Evolutionary conservation across 2,888 invertebrate genomes (phyloP).

Genomic region (Hetaerina titia): DNA sequence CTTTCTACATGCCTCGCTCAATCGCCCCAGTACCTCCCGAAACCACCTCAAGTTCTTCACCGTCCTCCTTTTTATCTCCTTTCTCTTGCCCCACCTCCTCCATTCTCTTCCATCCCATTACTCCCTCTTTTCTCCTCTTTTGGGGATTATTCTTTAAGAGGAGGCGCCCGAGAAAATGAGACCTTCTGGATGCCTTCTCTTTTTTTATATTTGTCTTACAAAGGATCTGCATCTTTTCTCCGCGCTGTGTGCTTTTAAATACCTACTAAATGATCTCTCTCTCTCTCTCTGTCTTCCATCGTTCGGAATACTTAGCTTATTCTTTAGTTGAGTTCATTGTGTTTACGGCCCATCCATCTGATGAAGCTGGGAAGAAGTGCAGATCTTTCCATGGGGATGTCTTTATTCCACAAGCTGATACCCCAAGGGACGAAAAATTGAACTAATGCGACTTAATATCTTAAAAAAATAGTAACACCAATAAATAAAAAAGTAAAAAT

Average conservation of each 20-base stretch:
- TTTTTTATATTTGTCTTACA: background rate
- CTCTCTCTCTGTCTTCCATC: background rate
- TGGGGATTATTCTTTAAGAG: conserved; percentile 1
- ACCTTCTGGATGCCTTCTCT: background rate
- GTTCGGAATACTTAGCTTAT: background rate
- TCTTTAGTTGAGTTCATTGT: background rate
- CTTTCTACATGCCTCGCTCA: background rate
- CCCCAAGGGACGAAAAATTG: too few species aligned
- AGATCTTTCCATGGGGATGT: too few species aligned
- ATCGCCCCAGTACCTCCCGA: background rate
- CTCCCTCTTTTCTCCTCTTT: background rate
- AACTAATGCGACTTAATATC: too few species aligned
- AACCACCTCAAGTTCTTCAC: background rate
- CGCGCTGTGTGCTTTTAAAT: background rate
- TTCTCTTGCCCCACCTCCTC: background rate
- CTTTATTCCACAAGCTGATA: too few species aligned
- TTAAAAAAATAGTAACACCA: too few species aligned
- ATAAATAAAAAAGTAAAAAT: too few species aligned
- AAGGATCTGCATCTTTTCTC: conserved; percentile 19
- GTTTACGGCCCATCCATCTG: background rate
- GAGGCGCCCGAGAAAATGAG: conserved; percentile 29
- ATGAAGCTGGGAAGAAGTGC: too few species aligned
- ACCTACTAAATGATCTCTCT: background rate
- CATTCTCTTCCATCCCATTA: background rate
- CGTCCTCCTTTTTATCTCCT: background rate